phyloP scores from a whole-genome alignment of 2,797 vertebrate genomes.

The Peromyscus eremicus region DNA sequence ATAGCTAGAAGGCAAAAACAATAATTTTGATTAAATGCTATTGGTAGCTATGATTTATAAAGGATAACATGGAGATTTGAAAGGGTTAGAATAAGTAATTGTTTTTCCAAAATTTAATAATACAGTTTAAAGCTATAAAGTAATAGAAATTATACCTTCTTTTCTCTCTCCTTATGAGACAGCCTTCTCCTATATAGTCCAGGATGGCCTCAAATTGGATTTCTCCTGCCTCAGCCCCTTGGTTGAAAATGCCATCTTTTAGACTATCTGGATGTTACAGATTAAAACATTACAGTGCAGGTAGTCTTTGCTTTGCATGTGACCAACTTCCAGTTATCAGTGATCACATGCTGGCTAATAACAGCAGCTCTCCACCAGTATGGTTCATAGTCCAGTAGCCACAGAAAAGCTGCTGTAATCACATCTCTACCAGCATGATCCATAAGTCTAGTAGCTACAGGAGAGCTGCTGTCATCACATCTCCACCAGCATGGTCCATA shows the following conservation, averaged over 20 bases:
- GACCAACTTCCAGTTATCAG: neutral
- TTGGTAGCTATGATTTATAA: constrained; percentile 32
- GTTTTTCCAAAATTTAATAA: neutral
- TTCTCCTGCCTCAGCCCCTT: neutral
- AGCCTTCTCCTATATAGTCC: neutral
- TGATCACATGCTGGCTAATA: neutral
- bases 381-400: neutral
- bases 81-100: neutral
- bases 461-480: neutral
- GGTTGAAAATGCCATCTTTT: neutral
- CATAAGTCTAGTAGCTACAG: neutral
- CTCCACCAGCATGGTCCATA: neutral
- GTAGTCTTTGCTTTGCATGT: neutral
- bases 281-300: neutral
- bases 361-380: neutral
- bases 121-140: neutral
- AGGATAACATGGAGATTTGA: neutral
- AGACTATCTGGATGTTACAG: neutral
- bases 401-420: neutral
- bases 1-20: neutral
- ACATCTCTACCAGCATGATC: neutral
- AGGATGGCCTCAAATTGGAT: neutral
- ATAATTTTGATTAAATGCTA: neutral
- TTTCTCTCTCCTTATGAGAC: neutral
- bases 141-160: neutral